Conservation (phyloP, 2,113 vertebrate genomes). For the Tapirus terrestris region DNA sequence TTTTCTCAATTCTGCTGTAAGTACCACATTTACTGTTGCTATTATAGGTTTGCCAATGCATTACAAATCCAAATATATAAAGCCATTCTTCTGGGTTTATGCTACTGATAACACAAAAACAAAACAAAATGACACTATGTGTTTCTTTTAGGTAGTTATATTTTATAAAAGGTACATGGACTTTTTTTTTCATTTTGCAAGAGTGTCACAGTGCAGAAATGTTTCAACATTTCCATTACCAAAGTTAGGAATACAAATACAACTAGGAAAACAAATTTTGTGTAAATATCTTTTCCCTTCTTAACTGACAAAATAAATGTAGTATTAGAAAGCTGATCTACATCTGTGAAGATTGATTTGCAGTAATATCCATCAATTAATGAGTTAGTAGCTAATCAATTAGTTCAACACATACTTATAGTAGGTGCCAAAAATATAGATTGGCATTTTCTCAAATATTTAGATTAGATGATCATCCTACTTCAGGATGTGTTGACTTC, state of each 20-base stretch:
- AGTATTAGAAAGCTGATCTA: background rate
- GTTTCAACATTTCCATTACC: background rate
- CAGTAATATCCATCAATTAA: conserved; percentile 12
- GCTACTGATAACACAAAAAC: background rate
- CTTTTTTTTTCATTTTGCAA: background rate
- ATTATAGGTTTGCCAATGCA: background rate
- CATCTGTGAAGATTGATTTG: conserved; percentile 1
- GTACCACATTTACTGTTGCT: background rate
- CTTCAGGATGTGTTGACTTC: background rate
- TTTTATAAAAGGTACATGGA: background rate
- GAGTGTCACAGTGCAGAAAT: background rate
- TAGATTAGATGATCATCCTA: background rate
- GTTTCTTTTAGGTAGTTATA: background rate
- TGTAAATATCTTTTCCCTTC: background rate
- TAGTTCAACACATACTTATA: background rate
- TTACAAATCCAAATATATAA: background rate
- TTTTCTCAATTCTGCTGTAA: background rate
- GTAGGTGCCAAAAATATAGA: background rate
- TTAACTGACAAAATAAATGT: conserved; percentile 19
- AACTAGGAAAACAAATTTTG: conserved; percentile 7
- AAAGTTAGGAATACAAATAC: background rate
- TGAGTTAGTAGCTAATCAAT: background rate
- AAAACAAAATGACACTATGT: background rate
- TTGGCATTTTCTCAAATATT: conserved; percentile 17
- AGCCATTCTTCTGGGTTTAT: background rate